phyloP scores from a whole-genome alignment of 2,113 vertebrate genomes.

The Polypterus senegalus region DNA sequence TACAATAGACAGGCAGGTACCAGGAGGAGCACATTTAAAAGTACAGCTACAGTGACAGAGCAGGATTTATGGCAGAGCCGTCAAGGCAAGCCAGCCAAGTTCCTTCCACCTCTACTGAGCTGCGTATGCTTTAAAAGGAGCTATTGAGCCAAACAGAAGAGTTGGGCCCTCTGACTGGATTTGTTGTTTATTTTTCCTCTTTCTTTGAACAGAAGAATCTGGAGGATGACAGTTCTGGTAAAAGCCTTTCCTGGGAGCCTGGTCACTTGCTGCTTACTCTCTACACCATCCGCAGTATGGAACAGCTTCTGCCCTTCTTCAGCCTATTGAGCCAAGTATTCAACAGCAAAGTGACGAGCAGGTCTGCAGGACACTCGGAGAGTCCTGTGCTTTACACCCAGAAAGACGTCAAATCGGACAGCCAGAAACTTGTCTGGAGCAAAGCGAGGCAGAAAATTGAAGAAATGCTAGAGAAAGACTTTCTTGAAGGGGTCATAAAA shows the following conservation, averaged over 20 bases:
- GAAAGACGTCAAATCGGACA: constrained; percentile 86
- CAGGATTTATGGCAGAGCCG: too few species aligned
- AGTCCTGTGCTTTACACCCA: constrained; percentile 54
- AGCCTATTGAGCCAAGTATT: constrained; percentile 90
- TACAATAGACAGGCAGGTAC: too few species aligned
- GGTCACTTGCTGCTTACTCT: constrained; percentile 81
- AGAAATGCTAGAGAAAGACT: constrained; percentile 97
- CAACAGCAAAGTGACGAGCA: constrained; percentile 85
- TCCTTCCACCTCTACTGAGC: too few species aligned
- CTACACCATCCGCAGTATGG: constrained; percentile 83
- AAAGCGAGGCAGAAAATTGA: constrained; percentile 90
- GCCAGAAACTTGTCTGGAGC: constrained; percentile 83
- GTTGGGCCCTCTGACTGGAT: background rate
- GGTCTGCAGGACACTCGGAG: constrained; percentile 58
- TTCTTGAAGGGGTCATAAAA: constrained; percentile 89
- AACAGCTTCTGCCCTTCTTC: constrained; percentile 96
- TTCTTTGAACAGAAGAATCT: constrained; percentile 72
- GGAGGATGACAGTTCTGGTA: constrained; percentile 79
- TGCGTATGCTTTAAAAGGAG: too few species aligned
- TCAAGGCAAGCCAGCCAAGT: too few species aligned
- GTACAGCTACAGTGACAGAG: too few species aligned
- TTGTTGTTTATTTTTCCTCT: background rate
- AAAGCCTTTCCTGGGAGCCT: constrained; percentile 77
- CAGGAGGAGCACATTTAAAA: too few species aligned
- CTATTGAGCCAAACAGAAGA: background rate